A percentile compares a stretch with the other conserved stretches of the same genome.
phyloP scores from a whole-genome alignment of 2,113 vertebrate species.

The Stercorarius parasiticus region DNA sequence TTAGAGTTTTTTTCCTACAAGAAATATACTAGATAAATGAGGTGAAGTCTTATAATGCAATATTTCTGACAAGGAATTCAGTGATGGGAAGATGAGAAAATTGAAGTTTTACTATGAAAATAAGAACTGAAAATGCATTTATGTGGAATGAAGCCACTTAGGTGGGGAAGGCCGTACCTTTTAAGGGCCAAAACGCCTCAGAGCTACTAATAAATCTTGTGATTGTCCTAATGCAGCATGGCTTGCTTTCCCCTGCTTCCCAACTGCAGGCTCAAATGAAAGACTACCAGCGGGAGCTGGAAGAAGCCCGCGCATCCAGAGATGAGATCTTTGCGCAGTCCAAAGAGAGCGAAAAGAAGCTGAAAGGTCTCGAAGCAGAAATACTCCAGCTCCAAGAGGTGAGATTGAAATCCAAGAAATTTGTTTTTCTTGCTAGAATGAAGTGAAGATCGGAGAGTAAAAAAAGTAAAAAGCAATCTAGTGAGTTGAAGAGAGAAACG shows the following conservation, averaged over 20 bases:
- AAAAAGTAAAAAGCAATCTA: not conserved
- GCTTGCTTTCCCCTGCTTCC: not conserved
- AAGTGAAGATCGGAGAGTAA: not conserved
- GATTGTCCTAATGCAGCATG: not conserved
- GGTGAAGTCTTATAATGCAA: not conserved
- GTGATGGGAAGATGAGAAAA: not conserved
- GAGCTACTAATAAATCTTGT: not conserved
- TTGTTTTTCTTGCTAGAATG: not conserved
- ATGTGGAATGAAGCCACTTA: not conserved
- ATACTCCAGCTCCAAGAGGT: slow-evolving; percentile 97
- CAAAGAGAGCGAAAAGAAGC: slow-evolving; percentile 97
- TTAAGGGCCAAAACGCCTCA: not conserved
- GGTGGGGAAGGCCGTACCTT: not conserved
- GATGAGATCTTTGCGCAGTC: slow-evolving; percentile 97
- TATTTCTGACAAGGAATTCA: not conserved
- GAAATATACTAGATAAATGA: not conserved
- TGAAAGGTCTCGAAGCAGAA: slow-evolving; percentile 93
- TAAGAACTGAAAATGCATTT: not conserved
- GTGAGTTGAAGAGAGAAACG: not conserved
- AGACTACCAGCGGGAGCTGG: slow-evolving; percentile 94
- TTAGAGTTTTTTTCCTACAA: not conserved
- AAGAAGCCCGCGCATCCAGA: slow-evolving; percentile 92
- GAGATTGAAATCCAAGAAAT: not conserved
- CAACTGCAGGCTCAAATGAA: slow-evolving; percentile 90
- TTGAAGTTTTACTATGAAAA: not conserved